Evolutionary conservation across 1,140 invertebrate genomes (phyloP).

Genomic region (Phocides pigmalion): DNA sequence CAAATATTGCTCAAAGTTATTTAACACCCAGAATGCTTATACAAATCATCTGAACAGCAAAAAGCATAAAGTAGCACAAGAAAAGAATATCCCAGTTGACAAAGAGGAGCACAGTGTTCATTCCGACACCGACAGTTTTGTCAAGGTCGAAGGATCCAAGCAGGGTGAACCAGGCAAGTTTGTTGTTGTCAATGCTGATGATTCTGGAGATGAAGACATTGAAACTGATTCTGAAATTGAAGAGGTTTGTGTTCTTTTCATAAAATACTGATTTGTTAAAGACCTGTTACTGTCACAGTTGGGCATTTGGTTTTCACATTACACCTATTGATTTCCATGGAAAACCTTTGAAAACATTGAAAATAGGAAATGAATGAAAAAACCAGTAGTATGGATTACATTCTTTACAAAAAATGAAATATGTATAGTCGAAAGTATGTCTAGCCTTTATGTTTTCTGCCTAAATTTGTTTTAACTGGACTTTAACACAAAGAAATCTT

Average conservation of each 20-base stretch:
- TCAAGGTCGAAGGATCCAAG: conserved; percentile 57
- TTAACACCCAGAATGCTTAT: conserved; percentile 92
- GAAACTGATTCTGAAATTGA: conserved; percentile 83
- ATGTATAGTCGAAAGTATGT: too few species aligned
- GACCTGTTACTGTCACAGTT: too few species aligned
- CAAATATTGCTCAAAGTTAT: conserved; percentile 93
- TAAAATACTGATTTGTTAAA: too few species aligned
- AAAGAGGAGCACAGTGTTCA: conserved; percentile 56
- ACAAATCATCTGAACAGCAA: conserved; percentile 97
- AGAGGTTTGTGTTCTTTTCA: conserved; percentile 65
- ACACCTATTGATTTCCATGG: too few species aligned
- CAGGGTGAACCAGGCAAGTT: conserved; percentile 58
- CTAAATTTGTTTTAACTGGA: too few species aligned
- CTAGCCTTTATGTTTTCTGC: too few species aligned
- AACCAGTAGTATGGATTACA: too few species aligned
- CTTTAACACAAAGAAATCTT: too few species aligned
- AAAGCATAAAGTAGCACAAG: conserved; percentile 91
- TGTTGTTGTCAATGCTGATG: conserved; percentile 67
- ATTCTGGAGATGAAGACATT: conserved; percentile 70
- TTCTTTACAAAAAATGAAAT: too few species aligned
- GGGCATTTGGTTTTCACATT: too few species aligned
- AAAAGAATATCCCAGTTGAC: conserved; percentile 48
- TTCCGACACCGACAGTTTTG: conserved; percentile 71
- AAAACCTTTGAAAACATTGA: too few species aligned
- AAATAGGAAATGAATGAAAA: too few species aligned